A percentile compares a stretch with the other conserved stretches of the same genome.
These are phyloP conservation scores for Rhagologus leucostigma DNA, from an alignment of 2,113 vertebrate genomes.

Conservation along the genomic window DNA sequence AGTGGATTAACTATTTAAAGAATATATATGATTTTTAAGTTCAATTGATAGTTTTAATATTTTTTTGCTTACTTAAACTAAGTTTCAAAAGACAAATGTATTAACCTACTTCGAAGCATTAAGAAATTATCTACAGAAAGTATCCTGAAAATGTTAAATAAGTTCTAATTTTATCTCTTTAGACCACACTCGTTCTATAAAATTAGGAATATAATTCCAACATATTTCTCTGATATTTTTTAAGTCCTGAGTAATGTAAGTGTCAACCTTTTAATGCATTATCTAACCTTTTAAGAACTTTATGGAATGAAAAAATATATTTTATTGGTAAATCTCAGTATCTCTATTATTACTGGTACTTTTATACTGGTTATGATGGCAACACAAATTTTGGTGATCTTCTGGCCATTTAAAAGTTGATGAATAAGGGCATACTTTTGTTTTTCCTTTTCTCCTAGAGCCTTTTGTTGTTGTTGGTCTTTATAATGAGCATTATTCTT, in stretches of 20 bases:
- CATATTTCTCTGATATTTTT: not conserved
- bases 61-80: not conserved
- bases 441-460: not conserved
- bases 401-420: not conserved
- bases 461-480: fast-evolving
- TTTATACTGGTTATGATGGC: not conserved
- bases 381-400: not conserved
- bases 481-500: not conserved
- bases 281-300: not conserved
- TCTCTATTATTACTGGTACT: not conserved
- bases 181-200: not conserved
- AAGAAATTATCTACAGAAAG: not conserved
- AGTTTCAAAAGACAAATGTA: not conserved
- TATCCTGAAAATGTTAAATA: not conserved
- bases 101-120: not conserved
- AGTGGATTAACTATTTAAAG: not conserved
- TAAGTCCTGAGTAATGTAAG: not conserved
- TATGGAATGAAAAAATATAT: not conserved
- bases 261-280: not conserved
- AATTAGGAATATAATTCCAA: not conserved
- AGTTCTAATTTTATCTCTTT: not conserved
- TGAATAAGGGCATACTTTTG: not conserved
- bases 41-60: not conserved
- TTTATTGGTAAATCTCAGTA: not conserved
- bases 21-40: not conserved